Base-by-base conservation (phyloP, 2,888 invertebrate genomes). In the Hoplodrina ambigua region DNA sequence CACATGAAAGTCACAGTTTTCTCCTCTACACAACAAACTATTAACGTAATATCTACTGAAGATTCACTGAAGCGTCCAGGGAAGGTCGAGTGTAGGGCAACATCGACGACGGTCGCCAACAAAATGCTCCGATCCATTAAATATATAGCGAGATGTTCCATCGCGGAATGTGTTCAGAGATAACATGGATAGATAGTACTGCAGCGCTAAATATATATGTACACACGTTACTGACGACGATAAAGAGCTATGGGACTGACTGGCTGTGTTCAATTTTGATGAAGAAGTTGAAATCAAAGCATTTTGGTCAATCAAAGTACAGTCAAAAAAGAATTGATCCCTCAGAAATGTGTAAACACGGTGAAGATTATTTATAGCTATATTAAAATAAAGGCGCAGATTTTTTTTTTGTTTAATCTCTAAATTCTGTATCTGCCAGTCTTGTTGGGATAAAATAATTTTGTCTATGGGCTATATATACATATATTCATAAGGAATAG, bases 11-110 rank as follows among this genome's bases (percentile, higher is more conserved):
- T 46, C 37, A 19, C n/a, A 75, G 15, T 52, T 66, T 49, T 59
- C 37, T 72, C 17, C 41, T 58, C 44, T 52, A 49, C 11, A 64
- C 33, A 56, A 37, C 46, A 59, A 60, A 72, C 55, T 67, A 61
- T 63, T 25, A 60, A 67, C 41, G 30, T 64, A 62, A 63, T 46
- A 63, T 69, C 50, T 54, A 65, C 53, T 50, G 58, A 58, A 62
- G 57, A 69, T 69, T 19, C 30, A 65, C 56, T 37, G 56, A 66
- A 69, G 33, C 64, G 59, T 53, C 55, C 53, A 41, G 41, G 60
- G 72, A 81, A 82, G 82, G 82, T 82, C 84, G 74, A 61, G 56
- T 83, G 81, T 83, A 82, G 84, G 82, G 68, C 83, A 49, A 56
- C 30, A 50, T 49, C 50, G 59, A 19, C 19, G 69, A 62, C 79